Percentiles rank a stretch among this genome's conserved stretches.
Conservation (phyloP, 2,113 vertebrate genomes). For the Crotalus viridis region DNA sequence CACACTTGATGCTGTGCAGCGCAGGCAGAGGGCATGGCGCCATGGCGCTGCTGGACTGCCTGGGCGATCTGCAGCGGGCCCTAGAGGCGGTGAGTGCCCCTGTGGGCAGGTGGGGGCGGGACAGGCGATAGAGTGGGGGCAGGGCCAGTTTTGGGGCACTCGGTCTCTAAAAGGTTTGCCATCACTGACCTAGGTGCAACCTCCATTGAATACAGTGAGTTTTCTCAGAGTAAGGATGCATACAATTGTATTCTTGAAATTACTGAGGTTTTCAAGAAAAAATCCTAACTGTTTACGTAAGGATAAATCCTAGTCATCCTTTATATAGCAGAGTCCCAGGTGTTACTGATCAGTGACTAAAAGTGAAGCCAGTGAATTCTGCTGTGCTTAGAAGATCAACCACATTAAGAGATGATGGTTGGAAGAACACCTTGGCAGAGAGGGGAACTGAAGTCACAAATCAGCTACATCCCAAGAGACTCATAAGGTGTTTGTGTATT, state of each 20-base stretch:
- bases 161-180: too few relatives aligned
- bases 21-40: too few relatives aligned
- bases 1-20: too few relatives aligned
- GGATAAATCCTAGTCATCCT: background rate
- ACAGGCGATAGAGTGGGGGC: too few relatives aligned
- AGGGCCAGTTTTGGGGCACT: too few relatives aligned
- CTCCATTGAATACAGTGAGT: background rate
- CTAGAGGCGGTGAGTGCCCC: too few relatives aligned
- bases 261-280: background rate
- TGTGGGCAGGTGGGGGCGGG: too few relatives aligned
- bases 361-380: fast-evolving
- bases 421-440: background rate
- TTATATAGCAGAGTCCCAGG: background rate
- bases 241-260: background rate
- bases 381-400: background rate
- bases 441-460: background rate
- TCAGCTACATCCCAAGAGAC: background rate
- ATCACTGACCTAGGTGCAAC: background rate
- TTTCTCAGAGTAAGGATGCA: background rate
- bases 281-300: background rate
- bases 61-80: too few relatives aligned
- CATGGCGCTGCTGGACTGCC: too few relatives aligned
- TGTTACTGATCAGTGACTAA: background rate
- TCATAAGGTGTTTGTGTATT: slow-evolving; percentile 33
- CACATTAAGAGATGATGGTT: background rate